Evolutionary conservation across 2,113 vertebrate genomes (phyloP).

Genomic region (Gopherus evgoodei): DNA sequence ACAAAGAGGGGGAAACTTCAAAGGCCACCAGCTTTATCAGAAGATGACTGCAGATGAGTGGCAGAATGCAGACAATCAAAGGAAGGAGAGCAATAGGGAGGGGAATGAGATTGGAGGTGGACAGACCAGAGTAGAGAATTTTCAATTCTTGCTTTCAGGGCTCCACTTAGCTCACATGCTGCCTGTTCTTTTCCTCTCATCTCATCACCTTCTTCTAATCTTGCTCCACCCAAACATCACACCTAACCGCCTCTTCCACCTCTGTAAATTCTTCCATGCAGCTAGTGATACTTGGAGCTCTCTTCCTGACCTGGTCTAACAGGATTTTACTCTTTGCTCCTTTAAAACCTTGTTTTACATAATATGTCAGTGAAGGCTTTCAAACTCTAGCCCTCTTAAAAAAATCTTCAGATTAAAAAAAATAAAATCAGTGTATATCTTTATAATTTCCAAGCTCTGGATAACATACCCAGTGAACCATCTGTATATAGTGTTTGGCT

Average conservation of each 20-base stretch:
- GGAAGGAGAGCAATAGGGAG: neutral
- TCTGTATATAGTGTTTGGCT: neutral
- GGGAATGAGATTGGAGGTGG: neutral
- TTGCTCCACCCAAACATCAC: neutral
- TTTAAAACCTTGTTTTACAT: neutral
- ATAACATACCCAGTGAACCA: neutral
- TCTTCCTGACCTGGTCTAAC: neutral
- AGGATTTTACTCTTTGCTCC: neutral
- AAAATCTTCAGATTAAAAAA: fast-evolving
- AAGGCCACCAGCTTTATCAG: neutral
- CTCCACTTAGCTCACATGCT: fast-evolving
- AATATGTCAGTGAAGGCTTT: neutral
- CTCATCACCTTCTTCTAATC: neutral
- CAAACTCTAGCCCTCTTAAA: neutral
- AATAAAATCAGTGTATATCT: neutral
- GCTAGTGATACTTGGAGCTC: no score
- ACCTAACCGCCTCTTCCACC: fast-evolving
- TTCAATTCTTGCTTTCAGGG: neutral
- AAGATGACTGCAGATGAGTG: neutral
- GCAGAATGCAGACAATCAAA: neutral
- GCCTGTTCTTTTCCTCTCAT: neutral
- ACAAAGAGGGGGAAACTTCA: neutral
- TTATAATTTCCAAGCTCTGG: neutral
- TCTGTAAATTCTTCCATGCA: neutral
- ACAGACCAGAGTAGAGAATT: neutral